Conservation (phyloP, 2,888 invertebrate species). For the Spisula solida region DNA sequence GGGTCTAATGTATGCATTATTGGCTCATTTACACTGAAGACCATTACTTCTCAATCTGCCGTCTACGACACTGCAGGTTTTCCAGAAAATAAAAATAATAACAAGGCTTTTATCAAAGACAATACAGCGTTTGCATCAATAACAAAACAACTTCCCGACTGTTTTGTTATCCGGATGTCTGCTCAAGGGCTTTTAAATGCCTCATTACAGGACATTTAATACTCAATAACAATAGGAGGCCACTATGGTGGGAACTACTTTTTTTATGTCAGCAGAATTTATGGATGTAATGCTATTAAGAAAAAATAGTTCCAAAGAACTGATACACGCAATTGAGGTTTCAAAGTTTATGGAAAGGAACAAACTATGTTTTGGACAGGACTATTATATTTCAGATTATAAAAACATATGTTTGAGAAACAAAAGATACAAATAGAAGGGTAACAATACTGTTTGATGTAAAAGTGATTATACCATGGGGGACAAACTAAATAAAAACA, state of each 20-base stretch:
- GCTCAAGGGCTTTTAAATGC: slow-evolving; percentile 69
- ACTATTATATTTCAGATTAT: slow-evolving; percentile 52
- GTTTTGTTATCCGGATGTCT: slow-evolving; percentile 63
- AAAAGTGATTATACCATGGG: slow-evolving; percentile 43
- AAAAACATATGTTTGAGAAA: slow-evolving; percentile 66
- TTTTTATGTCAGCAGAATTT: slow-evolving; percentile 38
- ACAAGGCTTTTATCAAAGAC: slow-evolving; percentile 62
- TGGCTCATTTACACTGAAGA: slow-evolving; percentile 46
- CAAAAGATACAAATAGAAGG: slow-evolving; percentile 60
- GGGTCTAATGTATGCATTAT: slow-evolving; percentile 3
- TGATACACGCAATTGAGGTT: slow-evolving; percentile 39
- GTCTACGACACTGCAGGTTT: slow-evolving; percentile 29
- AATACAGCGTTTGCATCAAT: slow-evolving; percentile 59
- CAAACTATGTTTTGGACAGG: slow-evolving; percentile 50
- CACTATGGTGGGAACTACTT: slow-evolving; percentile 52
- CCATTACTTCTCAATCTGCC: slow-evolving; percentile 37
- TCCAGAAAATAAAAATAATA: slow-evolving; percentile 45
- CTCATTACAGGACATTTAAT: slow-evolving; percentile 70
- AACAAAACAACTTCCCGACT: slow-evolving; percentile 67
- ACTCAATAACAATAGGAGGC: slow-evolving; percentile 68
- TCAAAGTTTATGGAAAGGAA: slow-evolving; percentile 51
- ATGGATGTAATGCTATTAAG: slow-evolving; percentile 60
- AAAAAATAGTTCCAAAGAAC: slow-evolving; percentile 55
- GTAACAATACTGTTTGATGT: slow-evolving; percentile 61
- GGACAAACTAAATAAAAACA: slow-evolving; percentile 45